Conservation (phyloP, 2,888 invertebrate species). For the Actias luna region DNA sequence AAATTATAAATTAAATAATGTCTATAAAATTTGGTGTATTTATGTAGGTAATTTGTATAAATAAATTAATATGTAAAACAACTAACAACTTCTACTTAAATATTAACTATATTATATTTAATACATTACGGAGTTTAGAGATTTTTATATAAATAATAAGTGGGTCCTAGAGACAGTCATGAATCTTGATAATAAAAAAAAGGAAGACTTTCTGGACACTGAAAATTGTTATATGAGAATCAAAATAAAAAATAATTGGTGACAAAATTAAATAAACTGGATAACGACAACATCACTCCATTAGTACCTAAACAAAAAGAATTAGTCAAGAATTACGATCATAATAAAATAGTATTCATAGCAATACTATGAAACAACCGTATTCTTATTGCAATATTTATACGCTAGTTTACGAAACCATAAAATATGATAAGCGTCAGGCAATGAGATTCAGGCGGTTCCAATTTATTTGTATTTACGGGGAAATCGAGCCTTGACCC, state of each 20-base stretch:
- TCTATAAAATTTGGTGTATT: neutral
- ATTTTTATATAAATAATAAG: neutral
- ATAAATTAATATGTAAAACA: no score
- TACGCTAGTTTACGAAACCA: slow-evolving; percentile 63
- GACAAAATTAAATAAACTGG: no score
- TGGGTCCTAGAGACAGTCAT: no score
- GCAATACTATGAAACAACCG: slow-evolving; percentile 41
- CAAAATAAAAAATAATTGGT: no score
- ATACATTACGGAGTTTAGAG: neutral
- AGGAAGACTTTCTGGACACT: no score
- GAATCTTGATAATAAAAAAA: no score
- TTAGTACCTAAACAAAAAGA: no score
- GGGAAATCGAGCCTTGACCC: slow-evolving; percentile 67
- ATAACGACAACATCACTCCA: no score
- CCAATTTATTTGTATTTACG: slow-evolving; percentile 76
- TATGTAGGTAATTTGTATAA: neutral
- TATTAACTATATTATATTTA: no score
- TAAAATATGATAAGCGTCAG: slow-evolving; percentile 76
- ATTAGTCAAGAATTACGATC: no score
- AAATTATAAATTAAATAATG: neutral
- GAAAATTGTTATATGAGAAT: no score
- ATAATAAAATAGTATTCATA: slow-evolving; percentile 14
- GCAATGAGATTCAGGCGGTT: slow-evolving; percentile 67
- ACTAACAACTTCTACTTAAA: no score
- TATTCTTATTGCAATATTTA: slow-evolving; percentile 59